phyloP scores from a whole-genome alignment of 1,140 invertebrate genomes.

The Leptonema lineaticorne region DNA sequence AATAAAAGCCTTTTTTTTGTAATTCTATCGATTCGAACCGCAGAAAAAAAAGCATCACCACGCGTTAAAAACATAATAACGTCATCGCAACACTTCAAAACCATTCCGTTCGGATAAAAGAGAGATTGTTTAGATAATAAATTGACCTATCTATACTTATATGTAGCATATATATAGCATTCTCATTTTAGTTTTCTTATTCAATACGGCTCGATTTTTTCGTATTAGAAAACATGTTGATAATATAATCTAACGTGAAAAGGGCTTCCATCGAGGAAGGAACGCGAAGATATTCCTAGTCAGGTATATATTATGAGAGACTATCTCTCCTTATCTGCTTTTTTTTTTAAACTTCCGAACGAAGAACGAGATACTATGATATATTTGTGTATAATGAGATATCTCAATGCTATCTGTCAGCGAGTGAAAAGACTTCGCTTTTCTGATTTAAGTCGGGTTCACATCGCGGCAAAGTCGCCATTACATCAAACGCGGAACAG shows the following conservation, averaged over 20 bases:
- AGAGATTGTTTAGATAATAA: slow-evolving; percentile 19
- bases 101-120: not conserved
- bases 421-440: too few relatives aligned
- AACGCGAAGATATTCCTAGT: slow-evolving; percentile 1
- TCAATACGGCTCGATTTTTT: too few relatives aligned
- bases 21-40: too few relatives aligned
- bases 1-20: too few relatives aligned
- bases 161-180: not conserved
- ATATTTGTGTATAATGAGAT: too few relatives aligned
- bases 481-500: too few relatives aligned
- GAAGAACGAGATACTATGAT: not conserved
- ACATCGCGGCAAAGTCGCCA: too few relatives aligned
- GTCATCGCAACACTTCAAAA: slow-evolving; percentile 1
- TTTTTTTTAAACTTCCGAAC: not conserved
- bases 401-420: too few relatives aligned
- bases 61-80: slow-evolving; percentile 3
- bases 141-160: not conserved
- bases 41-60: not conserved
- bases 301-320: not conserved
- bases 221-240: too few relatives aligned
- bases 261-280: not conserved
- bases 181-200: not conserved
- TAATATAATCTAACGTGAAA: slow-evolving; percentile 3
- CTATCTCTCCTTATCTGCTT: not conserved
- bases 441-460: too few relatives aligned